Base-by-base conservation (phyloP, 2,797 vertebrate genomes). In the Podarcis siculus region DNA sequence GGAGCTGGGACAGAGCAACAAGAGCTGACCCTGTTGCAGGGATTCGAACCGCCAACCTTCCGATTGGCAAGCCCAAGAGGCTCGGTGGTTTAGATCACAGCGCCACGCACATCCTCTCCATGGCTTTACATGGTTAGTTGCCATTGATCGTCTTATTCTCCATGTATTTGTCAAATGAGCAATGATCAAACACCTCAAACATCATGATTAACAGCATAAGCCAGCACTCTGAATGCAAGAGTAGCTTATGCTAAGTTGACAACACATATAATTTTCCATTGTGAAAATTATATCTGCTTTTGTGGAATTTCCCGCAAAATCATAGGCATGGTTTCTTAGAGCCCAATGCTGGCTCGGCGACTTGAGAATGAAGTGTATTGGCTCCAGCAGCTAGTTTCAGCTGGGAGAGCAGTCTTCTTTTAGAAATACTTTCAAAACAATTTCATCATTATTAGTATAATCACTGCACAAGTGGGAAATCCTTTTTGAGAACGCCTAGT, bases 401-500 rank as follows among this genome's bases (percentile, higher is more conserved):
- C 6, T 82, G n/a, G 35, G 88, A 89, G 0, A 49, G 0, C 79
- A 87, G 27, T 0, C 86, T 66, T 82, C 83, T 42, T 83, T 37
- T n/a, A 72, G 58, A 85, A 91, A 87, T 69, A 88, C 71, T 89
- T 88, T 87, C 83, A 87, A 77, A 81, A 89, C 13, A 21, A 83
- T 77, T 92, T 90, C 55, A 89, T 87, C 79, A 2, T 86, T 83
- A 76, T 90, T 83, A 39, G 85, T 90, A 49, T n/a, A 84, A 90
- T 82, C 75, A 30, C 37, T 3, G 67, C 19, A 25, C 76, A 67
- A 85, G 49, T 83, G 89, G 90, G 83, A 86, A 87, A 81, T 87
- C 55, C 90, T 91, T 88, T 0, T 1, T 79, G 49, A 13, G 35
- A 86, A 89, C 12, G 45, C 35, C 25, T 84, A 32, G 85, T 12